Conservation (phyloP, 2,797 vertebrate species). For the Sebastolobus alascanus region DNA sequence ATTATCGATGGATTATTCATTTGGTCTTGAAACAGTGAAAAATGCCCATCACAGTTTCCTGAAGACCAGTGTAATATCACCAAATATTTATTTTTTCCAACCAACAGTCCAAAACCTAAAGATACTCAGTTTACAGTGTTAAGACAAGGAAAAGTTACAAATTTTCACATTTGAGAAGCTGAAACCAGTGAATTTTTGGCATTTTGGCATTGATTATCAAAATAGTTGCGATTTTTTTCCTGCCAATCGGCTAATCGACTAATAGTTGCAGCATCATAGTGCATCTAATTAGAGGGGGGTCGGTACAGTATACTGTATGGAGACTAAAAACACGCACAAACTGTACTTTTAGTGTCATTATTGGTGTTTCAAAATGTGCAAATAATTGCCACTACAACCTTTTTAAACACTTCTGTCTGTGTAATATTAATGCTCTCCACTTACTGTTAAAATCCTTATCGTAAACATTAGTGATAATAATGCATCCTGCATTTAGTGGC, state of each 20-base stretch:
- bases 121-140: neutral
- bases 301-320: neutral
- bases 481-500: neutral
- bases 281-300: neutral
- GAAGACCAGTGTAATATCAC: neutral
- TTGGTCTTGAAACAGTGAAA: neutral
- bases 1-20: neutral
- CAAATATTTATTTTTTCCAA: neutral
- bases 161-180: neutral
- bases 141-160: neutral
- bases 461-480: neutral
- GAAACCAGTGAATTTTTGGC: neutral
- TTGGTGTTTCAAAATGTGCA: neutral
- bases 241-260: neutral
- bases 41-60: neutral
- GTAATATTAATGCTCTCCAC: neutral
- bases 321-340: neutral
- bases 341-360: neutral
- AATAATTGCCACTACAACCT: neutral
- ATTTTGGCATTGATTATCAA: neutral
- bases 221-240: neutral
- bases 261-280: neutral
- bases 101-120: neutral
- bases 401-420: conserved; percentile 1
- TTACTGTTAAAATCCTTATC: conserved; percentile 4